Percentiles rank a stretch among this genome's conserved stretches.
Conservation (phyloP, 2,888 invertebrate genomes). For the Margaritifera margaritifera region DNA sequence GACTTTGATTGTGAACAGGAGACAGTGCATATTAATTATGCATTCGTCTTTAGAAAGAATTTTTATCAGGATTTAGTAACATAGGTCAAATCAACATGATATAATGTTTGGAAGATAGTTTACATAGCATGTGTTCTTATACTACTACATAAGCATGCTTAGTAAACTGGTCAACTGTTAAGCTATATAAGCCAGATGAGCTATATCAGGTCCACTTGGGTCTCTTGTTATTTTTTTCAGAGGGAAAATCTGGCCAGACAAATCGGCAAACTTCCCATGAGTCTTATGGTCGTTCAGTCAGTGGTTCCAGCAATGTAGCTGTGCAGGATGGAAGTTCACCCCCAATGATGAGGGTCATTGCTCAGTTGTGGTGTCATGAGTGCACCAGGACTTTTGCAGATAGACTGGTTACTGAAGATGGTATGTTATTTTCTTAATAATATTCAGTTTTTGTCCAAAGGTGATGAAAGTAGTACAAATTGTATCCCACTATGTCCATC, state of each 20-base stretch:
- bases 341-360: slow-evolving; percentile 68
- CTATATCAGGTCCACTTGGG: no score
- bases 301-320: slow-evolving; percentile 27
- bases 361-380: slow-evolving; percentile 71
- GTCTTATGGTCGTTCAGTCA: slow-evolving; percentile 35
- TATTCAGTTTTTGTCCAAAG: not conserved
- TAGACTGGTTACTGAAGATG: slow-evolving; percentile 62
- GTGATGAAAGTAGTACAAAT: not conserved
- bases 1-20: no score
- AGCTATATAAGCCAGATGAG: no score
- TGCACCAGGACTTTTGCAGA: slow-evolving; percentile 66
- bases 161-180: no score
- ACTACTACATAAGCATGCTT: no score
- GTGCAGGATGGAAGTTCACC: slow-evolving; percentile 39
- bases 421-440: slow-evolving; percentile 32
- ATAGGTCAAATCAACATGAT: no score
- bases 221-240: no score
- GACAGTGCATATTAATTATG: no score
- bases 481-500: not conserved
- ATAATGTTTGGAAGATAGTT: no score
- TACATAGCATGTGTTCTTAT: no score
- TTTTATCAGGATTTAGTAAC: no score
- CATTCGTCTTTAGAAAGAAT: no score
- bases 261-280: slow-evolving; percentile 42
- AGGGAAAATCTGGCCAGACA: slow-evolving; percentile 2